Evolutionary conservation across 2,888 invertebrate species (phyloP).

Genomic region (Pelosia muscerda): DNA sequence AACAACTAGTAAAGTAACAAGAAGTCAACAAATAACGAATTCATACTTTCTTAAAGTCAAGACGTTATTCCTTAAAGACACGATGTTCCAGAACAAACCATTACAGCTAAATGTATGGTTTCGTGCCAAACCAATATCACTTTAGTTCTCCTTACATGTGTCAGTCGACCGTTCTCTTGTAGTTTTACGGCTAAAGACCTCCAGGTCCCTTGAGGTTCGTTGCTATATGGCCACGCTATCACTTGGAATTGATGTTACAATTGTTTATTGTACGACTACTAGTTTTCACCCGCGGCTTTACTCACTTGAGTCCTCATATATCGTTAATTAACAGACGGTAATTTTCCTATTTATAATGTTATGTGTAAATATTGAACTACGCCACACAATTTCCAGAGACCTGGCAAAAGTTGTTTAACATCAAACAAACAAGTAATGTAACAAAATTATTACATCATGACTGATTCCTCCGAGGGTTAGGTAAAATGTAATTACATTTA

Average conservation of each 20-base stretch:
- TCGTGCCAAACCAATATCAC: conserved; percentile 16
- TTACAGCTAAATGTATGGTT: conserved; percentile 7
- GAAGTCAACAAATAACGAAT: not conserved
- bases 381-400: conserved; percentile 12
- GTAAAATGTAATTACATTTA: conserved; percentile 3
- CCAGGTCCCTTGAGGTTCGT: conserved; percentile 3
- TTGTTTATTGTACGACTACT: not conserved
- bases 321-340: not conserved
- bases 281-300: not conserved
- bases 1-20: not conserved
- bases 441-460: conserved; percentile 8
- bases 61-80: not conserved
- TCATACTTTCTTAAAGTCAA: not conserved
- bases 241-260: conserved; percentile 6
- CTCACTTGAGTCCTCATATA: not conserved
- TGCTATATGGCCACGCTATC: not conserved
- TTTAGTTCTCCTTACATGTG: conserved; percentile 17
- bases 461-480: not conserved
- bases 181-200: conserved; percentile 21
- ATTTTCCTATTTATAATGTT: not conserved
- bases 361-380: conserved; percentile 7
- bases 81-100: not conserved
- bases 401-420: not conserved
- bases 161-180: conserved; percentile 14
- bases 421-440: conserved; percentile 8